Percentiles rank a stretch among this genome's conserved stretches.
phyloP scores from a whole-genome alignment of 1,140 invertebrate species.

The Rhyzopertha dominica region DNA sequence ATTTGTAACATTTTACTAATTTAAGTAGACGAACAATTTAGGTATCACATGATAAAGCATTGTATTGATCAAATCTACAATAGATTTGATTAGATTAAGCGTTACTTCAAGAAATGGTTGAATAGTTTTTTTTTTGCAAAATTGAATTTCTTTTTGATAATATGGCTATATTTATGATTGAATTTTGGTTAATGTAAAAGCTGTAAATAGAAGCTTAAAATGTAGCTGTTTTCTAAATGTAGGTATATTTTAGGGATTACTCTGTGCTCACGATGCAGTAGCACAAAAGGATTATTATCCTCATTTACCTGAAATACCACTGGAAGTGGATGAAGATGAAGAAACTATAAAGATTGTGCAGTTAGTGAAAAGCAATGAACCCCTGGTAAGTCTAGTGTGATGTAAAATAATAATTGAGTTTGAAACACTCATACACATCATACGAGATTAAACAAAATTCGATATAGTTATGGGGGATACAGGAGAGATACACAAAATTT shows the following conservation, averaged over 20 bases:
- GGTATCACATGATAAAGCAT: too few relatives aligned
- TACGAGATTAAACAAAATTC: too few relatives aligned
- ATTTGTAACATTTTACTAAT: slow-evolving; percentile 1
- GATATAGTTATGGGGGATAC: too few relatives aligned
- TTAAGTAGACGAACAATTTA: neutral
- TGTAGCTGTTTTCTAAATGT: slow-evolving; percentile 4
- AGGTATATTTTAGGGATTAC: slow-evolving; percentile 68
- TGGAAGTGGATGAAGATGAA: slow-evolving; percentile 90
- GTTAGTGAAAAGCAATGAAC: slow-evolving; percentile 94
- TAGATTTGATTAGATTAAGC: slow-evolving; percentile 1
- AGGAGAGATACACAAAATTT: too few relatives aligned
- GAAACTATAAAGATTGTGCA: slow-evolving; percentile 96
- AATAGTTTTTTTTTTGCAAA: too few relatives aligned
- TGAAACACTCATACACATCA: too few relatives aligned
- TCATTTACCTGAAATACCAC: slow-evolving; percentile 79
- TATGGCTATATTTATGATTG: slow-evolving; percentile 1
- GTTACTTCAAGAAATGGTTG: too few relatives aligned
- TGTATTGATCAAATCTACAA: neutral
- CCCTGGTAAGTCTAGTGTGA: slow-evolving; percentile 84
- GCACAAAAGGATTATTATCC: slow-evolving; percentile 94
- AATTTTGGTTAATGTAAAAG: too few relatives aligned
- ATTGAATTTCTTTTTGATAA: too few relatives aligned
- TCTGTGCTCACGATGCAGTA: slow-evolving; percentile 90
- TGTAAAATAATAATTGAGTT: too few relatives aligned
- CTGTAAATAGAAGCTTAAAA: too few relatives aligned